Evolutionary conservation across 2,113 vertebrate species (phyloP).

Genomic region (Rallus limicola): DNA sequence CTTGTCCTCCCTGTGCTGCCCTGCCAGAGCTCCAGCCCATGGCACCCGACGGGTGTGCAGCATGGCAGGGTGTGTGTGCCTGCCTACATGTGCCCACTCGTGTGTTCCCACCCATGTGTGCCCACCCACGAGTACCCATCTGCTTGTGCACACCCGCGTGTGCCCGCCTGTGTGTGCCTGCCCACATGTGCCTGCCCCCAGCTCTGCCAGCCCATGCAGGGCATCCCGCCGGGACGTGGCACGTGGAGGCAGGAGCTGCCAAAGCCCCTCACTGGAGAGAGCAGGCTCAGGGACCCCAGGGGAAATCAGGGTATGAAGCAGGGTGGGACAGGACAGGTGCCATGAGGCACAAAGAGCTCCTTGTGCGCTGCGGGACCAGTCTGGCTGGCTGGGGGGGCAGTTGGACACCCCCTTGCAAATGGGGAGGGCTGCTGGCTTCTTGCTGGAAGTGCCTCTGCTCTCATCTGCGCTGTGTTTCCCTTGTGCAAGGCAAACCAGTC

Average conservation of each 20-base stretch:
- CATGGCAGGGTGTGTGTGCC: not conserved
- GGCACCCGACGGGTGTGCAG: not conserved
- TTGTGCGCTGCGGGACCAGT: not conserved
- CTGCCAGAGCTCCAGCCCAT: not conserved
- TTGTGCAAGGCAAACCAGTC: not conserved
- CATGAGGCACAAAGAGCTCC: constrained; percentile 66
- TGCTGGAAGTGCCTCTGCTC: not conserved
- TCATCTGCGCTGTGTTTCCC: not conserved
- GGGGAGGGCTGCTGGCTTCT: not conserved
- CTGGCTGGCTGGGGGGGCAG: not conserved
- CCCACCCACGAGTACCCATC: not conserved
- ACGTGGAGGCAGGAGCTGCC: constrained; percentile 40
- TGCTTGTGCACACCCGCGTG: too few species aligned
- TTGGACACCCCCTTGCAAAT: not conserved
- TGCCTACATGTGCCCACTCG: too few species aligned
- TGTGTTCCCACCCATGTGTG: too few species aligned
- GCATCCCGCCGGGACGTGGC: not conserved
- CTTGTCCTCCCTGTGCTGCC: not conserved
- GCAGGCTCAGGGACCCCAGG: not conserved
- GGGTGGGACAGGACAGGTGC: constrained; percentile 61
- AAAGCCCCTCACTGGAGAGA: constrained; percentile 29
- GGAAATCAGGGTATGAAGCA: constrained; percentile 12
- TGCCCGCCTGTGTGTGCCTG: not conserved
- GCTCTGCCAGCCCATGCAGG: not conserved
- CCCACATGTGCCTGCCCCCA: constrained; percentile 13